Conservation (phyloP, 2,113 vertebrate genomes). For the Paraplagusia blochii region DNA sequence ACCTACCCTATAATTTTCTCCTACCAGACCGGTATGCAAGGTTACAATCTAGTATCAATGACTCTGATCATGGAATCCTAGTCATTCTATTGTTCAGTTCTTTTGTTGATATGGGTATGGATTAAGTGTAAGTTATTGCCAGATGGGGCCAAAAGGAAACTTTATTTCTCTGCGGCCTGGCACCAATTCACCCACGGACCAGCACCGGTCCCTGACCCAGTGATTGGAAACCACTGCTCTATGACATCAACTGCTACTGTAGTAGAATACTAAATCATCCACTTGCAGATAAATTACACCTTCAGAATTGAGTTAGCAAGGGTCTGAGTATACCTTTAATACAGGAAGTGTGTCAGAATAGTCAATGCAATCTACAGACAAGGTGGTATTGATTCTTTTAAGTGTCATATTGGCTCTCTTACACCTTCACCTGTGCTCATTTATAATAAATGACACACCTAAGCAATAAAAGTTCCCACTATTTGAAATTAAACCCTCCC, state of each 20-base stretch:
- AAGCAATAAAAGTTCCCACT: slow-evolving; percentile 10
- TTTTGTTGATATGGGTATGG: no score
- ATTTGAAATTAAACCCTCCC: slow-evolving; percentile 33
- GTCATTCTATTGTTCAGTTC: no score
- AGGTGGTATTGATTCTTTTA: slow-evolving; percentile 51
- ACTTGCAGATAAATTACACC: slow-evolving; percentile 32
- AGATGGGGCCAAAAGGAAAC: no score
- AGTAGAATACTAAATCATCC: slow-evolving; percentile 42
- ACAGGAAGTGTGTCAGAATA: slow-evolving; percentile 18
- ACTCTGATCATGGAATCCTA: no score
- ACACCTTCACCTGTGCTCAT: slow-evolving; percentile 8
- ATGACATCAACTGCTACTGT: slow-evolving; percentile 27
- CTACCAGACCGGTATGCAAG: no score
- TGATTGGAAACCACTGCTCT: slow-evolving; percentile 47
- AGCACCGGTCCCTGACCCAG: no score
- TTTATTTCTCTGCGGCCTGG: no score
- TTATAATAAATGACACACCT: slow-evolving; percentile 18
- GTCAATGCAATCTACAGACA: slow-evolving; percentile 23
- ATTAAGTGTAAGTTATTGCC: no score
- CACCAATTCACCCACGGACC: no score
- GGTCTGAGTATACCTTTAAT: slow-evolving; percentile 14
- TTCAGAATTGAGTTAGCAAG: slow-evolving; percentile 23
- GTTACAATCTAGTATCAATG: no score
- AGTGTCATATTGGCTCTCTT: slow-evolving; percentile 40
- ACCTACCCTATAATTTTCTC: no score